Percentiles rank a stretch among this genome's conserved stretches.
phyloP scores from a whole-genome alignment of 2,113 vertebrate genomes.

The Phalacrocorax brasilianus region DNA sequence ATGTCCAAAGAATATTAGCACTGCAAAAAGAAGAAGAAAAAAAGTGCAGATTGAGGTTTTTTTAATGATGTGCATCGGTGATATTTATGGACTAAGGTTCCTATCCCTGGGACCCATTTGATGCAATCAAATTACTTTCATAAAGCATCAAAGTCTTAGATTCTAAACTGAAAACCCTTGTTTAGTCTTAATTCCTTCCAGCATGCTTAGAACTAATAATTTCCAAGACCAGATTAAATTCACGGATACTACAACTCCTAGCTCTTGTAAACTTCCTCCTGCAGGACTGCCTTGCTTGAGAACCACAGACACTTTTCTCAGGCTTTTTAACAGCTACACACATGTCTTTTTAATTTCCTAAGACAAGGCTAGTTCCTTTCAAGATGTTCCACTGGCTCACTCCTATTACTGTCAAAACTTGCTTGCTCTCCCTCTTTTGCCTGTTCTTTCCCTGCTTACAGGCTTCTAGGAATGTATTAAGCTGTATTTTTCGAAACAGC shows the following conservation, averaged over 20 bases:
- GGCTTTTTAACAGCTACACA: constrained; percentile 37
- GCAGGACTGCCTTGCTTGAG: background rate
- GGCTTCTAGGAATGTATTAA: constrained; percentile 47
- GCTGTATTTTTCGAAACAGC: background rate
- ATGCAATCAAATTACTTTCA: constrained; percentile 57
- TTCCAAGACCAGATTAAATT: constrained; percentile 44
- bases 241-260: constrained; percentile 3
- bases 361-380: constrained; percentile 47
- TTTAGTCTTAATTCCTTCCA: constrained; percentile 55
- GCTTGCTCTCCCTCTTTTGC: background rate
- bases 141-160: constrained; percentile 16
- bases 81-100: constrained; percentile 44
- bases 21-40: constrained; percentile 22
- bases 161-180: constrained; percentile 37
- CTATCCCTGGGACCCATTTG: constrained; percentile 45
- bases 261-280: constrained; percentile 50
- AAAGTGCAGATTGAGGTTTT: constrained; percentile 35
- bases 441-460: constrained; percentile 27
- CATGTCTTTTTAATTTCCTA: constrained; percentile 65
- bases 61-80: constrained; percentile 13
- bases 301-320: constrained; percentile 27
- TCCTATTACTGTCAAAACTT: constrained; percentile 40
- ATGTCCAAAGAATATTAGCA: constrained; percentile 55
- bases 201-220: constrained; percentile 49
- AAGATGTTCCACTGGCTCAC: constrained; percentile 54